Conservation (phyloP, 2,113 vertebrate genomes). For the Ammodytes marinus region DNA sequence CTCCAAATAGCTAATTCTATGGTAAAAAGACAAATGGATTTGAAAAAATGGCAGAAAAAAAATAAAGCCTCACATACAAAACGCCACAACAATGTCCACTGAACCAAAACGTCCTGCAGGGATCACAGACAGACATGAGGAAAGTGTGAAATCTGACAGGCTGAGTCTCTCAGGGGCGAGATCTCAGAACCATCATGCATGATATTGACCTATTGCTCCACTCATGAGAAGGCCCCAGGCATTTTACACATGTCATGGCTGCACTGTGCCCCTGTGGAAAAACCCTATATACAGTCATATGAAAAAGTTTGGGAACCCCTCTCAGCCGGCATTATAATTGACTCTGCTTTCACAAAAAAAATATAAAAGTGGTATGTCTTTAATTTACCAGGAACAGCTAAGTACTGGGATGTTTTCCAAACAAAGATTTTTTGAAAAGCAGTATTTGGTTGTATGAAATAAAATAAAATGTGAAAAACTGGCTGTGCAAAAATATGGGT, state of each 20-base stretch:
- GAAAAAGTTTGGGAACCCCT: too few relatives aligned
- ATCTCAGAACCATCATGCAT: slow-evolving; percentile 59
- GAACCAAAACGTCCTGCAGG: slow-evolving; percentile 25
- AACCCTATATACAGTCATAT: too few relatives aligned
- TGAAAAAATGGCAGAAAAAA: slow-evolving; percentile 11
- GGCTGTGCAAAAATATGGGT: too few relatives aligned
- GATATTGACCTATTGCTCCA: slow-evolving; percentile 64
- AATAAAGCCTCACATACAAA: slow-evolving; percentile 28
- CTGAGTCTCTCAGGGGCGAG: slow-evolving; percentile 34
- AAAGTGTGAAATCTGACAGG: slow-evolving; percentile 70
- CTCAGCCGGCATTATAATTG: too few relatives aligned
- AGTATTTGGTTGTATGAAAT: too few relatives aligned
- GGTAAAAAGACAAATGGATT: slow-evolving; percentile 11
- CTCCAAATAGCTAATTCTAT: neutral
- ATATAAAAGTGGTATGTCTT: too few relatives aligned
- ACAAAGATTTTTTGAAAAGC: too few relatives aligned
- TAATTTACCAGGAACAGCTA: too few relatives aligned
- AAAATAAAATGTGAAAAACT: too few relatives aligned
- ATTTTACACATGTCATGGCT: slow-evolving; percentile 51
- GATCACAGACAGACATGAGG: slow-evolving; percentile 33
- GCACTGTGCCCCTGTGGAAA: neutral
- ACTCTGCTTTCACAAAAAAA: too few relatives aligned
- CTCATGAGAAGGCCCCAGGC: slow-evolving; percentile 55
- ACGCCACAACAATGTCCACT: slow-evolving; percentile 21
- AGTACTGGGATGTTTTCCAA: too few relatives aligned